Evolutionary conservation across 2,888 invertebrate genomes (phyloP), one percentile per base, ranked within the genome.

Genomic region (Temnothorax rugatulus): DNA sequence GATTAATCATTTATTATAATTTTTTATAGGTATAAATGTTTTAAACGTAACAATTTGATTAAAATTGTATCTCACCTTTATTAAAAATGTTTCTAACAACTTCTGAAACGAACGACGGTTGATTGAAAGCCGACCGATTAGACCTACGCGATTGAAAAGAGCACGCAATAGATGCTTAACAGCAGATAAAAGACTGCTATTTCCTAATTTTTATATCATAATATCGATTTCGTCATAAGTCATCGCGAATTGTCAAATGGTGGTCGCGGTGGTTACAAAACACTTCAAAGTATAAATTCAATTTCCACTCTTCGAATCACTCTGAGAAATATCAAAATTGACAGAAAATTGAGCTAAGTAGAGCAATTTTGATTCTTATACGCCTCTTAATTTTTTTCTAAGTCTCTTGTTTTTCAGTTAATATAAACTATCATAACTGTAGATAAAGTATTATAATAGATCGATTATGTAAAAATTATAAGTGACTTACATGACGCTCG

Each of bases 11-110:
- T 54, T 71, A 13, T 52, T 71, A 47, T 71, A 21, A 21, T 11
- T 38, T 21, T 71, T 54, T 41, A 54, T 4, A 52, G 13, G 0
- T 0, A 34, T 38, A 41, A 38, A 11, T 9, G 1, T 52, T 15
- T 34, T 38, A 34, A 38, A 29, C 9, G 4, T 25, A 50, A 52
- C 0, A 8, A 54, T 44, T 61, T 44, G 11, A 47, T 63, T 34
- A 2, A 47, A 63, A 18, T 34, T 61, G 4, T 63, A 75, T 74
- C 8, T 74, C 13, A 1, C 5, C 15, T 63, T 75, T 29, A 74
- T 15, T 9, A 34, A 75, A 47, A 21, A 34, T 21, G 11, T 29
- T 1, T 50, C 21, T 25, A 38, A 38, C 13, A 15, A 66, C 0
- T 68, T 15, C 21, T 38, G 15, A 69, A 9, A 34, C 4, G 7